Percentiles rank a stretch among this genome's conserved stretches.
These are phyloP conservation scores for Brevimyrus niger DNA, from an alignment of 2,113 vertebrate species.

Conservation along the genomic window DNA sequence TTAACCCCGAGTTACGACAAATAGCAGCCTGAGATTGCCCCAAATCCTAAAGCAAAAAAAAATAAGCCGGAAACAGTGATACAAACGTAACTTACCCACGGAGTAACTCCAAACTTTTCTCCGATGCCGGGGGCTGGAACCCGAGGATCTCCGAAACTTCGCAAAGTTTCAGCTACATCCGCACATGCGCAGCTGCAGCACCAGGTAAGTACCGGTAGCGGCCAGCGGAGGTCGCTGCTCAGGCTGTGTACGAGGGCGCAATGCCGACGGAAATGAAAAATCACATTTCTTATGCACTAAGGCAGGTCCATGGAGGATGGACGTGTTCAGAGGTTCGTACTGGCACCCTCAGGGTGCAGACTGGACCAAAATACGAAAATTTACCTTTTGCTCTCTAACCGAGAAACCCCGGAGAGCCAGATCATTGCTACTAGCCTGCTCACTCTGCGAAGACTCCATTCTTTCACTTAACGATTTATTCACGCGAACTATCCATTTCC, in stretches of 20 bases:
- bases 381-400: not conserved
- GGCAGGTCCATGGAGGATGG: not conserved
- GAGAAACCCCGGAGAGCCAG: not conserved
- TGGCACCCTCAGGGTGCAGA: not conserved
- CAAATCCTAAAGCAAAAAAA: not conserved
- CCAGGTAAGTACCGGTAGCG: not conserved
- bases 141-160: not conserved
- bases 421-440: not conserved
- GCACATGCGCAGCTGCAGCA: conserved; percentile 8
- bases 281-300: not conserved
- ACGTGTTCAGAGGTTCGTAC: not conserved
- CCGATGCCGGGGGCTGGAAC: not conserved
- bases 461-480: not conserved
- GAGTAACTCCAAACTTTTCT: not conserved
- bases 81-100: not conserved
- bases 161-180: not conserved
- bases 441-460: not conserved
- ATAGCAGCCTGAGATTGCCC: not conserved
- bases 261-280: not conserved
- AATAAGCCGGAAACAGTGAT: not conserved
- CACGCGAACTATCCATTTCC: not conserved
- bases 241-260: conserved; percentile 65
- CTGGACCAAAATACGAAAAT: not conserved
- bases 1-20: not conserved
- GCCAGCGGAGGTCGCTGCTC: not conserved